Conservation (phyloP, 2,797 vertebrate genomes). For the Chaunax sp. region DNA sequence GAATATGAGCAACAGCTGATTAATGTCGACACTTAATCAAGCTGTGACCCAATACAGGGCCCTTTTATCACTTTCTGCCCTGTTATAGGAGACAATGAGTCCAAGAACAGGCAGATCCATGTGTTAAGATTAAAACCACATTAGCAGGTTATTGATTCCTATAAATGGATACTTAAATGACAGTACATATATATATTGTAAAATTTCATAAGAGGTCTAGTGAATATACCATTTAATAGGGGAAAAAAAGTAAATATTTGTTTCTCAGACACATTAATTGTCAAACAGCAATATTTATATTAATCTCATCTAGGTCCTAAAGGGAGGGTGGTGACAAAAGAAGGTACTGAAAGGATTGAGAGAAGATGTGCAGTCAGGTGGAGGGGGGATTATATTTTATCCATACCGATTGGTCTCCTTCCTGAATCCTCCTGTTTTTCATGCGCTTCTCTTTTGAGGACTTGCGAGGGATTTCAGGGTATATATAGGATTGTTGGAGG, state of each 20-base stretch:
- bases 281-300: not conserved
- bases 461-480: not conserved
- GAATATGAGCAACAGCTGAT: too few relatives aligned
- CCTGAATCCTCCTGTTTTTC: not conserved
- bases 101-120: not conserved
- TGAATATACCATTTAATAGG: too few relatives aligned
- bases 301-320: constrained; percentile 12
- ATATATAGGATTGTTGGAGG: constrained; percentile 4
- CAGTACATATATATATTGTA: too few relatives aligned
- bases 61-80: too few relatives aligned
- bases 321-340: constrained; percentile 48
- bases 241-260: too few relatives aligned
- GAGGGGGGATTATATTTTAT: constrained; percentile 34
- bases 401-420: constrained; percentile 3
- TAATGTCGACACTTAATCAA: too few relatives aligned
- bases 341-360: constrained; percentile 34
- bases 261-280: not conserved
- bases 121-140: not conserved
- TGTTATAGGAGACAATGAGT: too few relatives aligned
- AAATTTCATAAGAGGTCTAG: too few relatives aligned
- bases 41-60: too few relatives aligned
- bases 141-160: not conserved
- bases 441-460: constrained; percentile 1
- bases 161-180: too few relatives aligned
- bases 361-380: constrained; percentile 12